phyloP scores from a whole-genome alignment of 2,888 invertebrate species.

The Ryuthela nishihirai region DNA sequence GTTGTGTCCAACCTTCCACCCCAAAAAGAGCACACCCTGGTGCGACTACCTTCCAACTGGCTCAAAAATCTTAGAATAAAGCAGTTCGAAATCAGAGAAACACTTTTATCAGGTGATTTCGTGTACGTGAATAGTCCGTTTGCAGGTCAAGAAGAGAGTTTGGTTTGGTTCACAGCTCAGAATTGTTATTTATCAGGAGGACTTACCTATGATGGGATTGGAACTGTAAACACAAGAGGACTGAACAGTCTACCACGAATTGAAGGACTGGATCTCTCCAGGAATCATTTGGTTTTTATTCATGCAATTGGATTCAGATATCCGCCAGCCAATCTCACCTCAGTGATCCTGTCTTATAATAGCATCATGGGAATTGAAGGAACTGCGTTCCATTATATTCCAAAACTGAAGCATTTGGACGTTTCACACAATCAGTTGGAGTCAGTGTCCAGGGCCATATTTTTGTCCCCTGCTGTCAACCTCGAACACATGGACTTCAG shows the following conservation, averaged over 20 bases:
- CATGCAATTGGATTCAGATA: neutral
- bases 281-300: neutral
- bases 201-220: neutral
- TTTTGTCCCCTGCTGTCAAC: neutral
- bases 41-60: neutral
- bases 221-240: neutral
- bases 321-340: neutral
- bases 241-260: neutral
- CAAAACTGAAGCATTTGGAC: neutral
- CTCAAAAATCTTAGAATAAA: neutral
- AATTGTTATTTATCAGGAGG: neutral
- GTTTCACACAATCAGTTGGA: conserved; percentile 2
- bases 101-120: conserved; percentile 1
- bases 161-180: neutral
- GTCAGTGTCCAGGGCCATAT: neutral
- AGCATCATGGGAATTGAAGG: neutral
- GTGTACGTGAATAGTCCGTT: neutral
- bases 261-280: neutral
- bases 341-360: neutral
- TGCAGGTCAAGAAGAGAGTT: neutral
- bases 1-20: neutral
- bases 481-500: conserved; percentile 1
- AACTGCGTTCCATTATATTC: neutral
- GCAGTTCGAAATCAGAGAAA: neutral
- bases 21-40: neutral